Evolutionary conservation across 2,888 invertebrate species (phyloP).

Genomic region (Muscina levida): DNA sequence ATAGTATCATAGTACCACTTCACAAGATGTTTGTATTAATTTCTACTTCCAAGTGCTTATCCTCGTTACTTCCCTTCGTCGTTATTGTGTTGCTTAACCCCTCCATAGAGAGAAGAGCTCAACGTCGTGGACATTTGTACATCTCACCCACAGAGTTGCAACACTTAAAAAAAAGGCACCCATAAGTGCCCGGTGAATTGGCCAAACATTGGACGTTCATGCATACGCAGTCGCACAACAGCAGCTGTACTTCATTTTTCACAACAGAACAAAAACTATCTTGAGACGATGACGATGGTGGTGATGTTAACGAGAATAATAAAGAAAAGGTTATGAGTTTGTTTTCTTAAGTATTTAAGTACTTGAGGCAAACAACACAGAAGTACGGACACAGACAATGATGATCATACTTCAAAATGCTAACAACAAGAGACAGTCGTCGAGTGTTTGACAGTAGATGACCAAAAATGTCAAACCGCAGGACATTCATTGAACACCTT

Average conservation of each 20-base stretch:
- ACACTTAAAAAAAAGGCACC: conserved; percentile 48
- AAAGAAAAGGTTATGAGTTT: conserved; percentile 26
- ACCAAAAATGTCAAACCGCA: conserved; percentile 69
- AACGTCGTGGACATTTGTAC: background rate
- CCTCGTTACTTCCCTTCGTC: background rate
- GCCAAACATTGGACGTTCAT: background rate
- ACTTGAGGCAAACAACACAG: background rate
- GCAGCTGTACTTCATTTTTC: conserved; percentile 48
- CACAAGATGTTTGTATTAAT: conserved; percentile 12
- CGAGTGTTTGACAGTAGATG: conserved; percentile 57
- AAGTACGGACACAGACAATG: background rate
- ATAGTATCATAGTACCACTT: background rate
- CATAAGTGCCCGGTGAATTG: conserved; percentile 25
- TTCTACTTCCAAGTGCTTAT: background rate
- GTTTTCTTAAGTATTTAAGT: conserved; percentile 56
- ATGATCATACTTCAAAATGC: conserved; percentile 42
- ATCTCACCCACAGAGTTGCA: conserved; percentile 62
- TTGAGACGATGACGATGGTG: conserved; percentile 32
- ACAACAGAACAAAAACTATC: conserved; percentile 17
- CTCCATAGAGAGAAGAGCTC: no score
- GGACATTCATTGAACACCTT: conserved; percentile 71
- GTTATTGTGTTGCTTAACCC: no score
- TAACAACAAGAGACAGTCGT: background rate
- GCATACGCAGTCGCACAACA: background rate
- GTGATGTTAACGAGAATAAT: conserved; percentile 25